phyloP scores from a whole-genome alignment of 1,140 invertebrate species.

The Drosophila erecta region DNA sequence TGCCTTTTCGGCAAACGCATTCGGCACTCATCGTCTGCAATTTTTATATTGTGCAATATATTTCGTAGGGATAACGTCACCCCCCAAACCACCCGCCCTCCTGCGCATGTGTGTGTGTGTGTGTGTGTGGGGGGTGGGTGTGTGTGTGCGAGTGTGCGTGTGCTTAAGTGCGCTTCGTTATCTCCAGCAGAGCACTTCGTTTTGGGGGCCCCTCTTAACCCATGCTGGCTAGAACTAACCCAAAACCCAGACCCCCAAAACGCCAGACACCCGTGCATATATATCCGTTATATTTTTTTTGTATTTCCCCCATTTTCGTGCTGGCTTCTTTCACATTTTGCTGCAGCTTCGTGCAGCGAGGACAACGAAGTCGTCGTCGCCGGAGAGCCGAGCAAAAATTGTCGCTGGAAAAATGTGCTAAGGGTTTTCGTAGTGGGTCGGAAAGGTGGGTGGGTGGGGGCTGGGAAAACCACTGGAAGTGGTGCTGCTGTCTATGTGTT shows the following conservation, averaged over 20 bases:
- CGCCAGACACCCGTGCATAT: slow-evolving; percentile 60
- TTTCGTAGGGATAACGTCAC: slow-evolving; percentile 69
- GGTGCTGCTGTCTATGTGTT: slow-evolving; percentile 35
- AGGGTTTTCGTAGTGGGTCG: slow-evolving; percentile 55
- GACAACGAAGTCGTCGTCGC: slow-evolving; percentile 13
- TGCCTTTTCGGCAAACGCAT: slow-evolving; percentile 75
- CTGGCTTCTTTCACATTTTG: slow-evolving; percentile 52
- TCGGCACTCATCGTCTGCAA: slow-evolving; percentile 78
- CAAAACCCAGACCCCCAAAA: slow-evolving; percentile 62
- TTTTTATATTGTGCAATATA: slow-evolving; percentile 83
- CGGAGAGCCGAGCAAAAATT: slow-evolving; percentile 74
- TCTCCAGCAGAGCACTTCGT: slow-evolving; percentile 80
- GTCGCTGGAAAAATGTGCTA: slow-evolving; percentile 81
- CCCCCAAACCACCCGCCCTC: slow-evolving; percentile 2
- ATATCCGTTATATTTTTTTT: neutral
- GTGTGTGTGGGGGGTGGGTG: slow-evolving; percentile 9
- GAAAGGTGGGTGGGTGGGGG: neutral
- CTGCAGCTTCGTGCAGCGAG: slow-evolving; percentile 70
- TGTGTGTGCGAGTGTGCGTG: slow-evolving; percentile 51
- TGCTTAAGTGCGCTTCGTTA: slow-evolving; percentile 81
- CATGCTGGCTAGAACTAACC: slow-evolving; percentile 59
- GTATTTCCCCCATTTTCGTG: slow-evolving; percentile 17
- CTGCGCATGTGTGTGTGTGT: slow-evolving; percentile 18
- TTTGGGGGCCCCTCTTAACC: slow-evolving; percentile 59
- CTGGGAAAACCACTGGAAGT: slow-evolving; percentile 38